Evolutionary conservation across 2,888 invertebrate genomes (phyloP).

Genomic region (Stictocephala bisonia): DNA sequence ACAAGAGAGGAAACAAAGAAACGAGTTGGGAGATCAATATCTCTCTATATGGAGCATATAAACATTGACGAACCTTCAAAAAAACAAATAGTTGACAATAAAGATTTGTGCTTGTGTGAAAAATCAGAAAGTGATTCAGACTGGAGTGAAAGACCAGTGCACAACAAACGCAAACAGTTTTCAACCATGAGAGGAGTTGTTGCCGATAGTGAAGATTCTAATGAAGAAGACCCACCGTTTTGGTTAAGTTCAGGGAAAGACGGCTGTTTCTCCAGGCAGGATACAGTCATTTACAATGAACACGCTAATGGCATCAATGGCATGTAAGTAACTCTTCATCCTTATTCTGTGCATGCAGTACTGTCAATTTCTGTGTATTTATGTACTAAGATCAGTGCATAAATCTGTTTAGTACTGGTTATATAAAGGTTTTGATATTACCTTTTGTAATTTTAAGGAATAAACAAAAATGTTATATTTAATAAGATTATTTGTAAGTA

Average conservation of each 20-base stretch:
- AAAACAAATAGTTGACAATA: slow-evolving; percentile 1
- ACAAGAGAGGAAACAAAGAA: neutral
- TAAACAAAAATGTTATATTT: too few relatives aligned
- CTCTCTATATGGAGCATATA: slow-evolving; percentile 28
- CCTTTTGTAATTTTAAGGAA: too few relatives aligned
- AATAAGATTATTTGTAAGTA: too few relatives aligned
- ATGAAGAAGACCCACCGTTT: slow-evolving; percentile 58
- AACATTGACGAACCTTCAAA: slow-evolving; percentile 10
- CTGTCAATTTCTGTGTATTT: too few relatives aligned
- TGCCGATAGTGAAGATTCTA: slow-evolving; percentile 53
- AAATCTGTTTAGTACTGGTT: too few relatives aligned
- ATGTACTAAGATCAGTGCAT: too few relatives aligned
- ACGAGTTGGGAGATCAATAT: slow-evolving; percentile 32
- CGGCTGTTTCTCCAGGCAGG: slow-evolving; percentile 55
- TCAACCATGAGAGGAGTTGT: slow-evolving; percentile 53
- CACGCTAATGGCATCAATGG: neutral
- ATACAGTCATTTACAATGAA: slow-evolving; percentile 52
- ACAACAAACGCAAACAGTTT: slow-evolving; percentile 58
- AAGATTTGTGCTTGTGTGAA: slow-evolving; percentile 40
- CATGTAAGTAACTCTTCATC: slow-evolving; percentile 7
- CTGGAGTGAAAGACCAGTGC: slow-evolving; percentile 55
- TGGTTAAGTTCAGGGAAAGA: slow-evolving; percentile 56
- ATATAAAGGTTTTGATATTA: too few relatives aligned
- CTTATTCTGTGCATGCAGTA: too few relatives aligned
- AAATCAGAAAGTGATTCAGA: slow-evolving; percentile 53